Evolutionary conservation across 2,888 invertebrate genomes (phyloP).

Genomic region (Platypus cylindrus): DNA sequence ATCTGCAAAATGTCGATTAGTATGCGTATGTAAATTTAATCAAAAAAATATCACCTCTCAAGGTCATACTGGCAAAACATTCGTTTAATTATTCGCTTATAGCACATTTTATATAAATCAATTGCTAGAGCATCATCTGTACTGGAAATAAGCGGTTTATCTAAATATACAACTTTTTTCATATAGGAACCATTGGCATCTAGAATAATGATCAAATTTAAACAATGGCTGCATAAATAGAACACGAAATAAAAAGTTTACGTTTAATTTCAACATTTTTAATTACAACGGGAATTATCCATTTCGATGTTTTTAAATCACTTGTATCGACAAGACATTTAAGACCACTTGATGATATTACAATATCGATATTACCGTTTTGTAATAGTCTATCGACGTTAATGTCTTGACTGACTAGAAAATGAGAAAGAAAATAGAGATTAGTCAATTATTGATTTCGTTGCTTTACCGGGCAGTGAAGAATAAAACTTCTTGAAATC

Average conservation of each 20-base stretch:
- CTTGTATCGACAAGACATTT: slow-evolving; percentile 27
- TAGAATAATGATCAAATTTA: slow-evolving; percentile 4
- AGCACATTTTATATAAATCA: too few species aligned
- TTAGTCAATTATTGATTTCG: neutral
- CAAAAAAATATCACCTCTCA: too few species aligned
- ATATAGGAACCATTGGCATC: slow-evolving; percentile 2
- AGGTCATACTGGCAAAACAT: slow-evolving; percentile 27
- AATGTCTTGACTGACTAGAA: slow-evolving; percentile 26
- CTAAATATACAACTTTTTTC: slow-evolving; percentile 27
- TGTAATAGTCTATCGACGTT: slow-evolving; percentile 22
- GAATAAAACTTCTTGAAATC: slow-evolving; percentile 10
- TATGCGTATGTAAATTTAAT: too few species aligned
- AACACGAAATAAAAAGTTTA: slow-evolving; percentile 1
- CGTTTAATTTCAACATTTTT: slow-evolving; percentile 18
- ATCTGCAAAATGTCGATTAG: too few species aligned
- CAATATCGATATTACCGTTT: slow-evolving; percentile 23
- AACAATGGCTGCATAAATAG: slow-evolving; percentile 1
- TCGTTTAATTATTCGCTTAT: slow-evolving; percentile 23
- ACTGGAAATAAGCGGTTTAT: slow-evolving; percentile 23
- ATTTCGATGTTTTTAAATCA: slow-evolving; percentile 20
- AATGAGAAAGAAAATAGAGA: slow-evolving; percentile 5
- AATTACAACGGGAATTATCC: slow-evolving; percentile 28
- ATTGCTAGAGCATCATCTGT: slow-evolving; percentile 22
- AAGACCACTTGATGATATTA: slow-evolving; percentile 26
- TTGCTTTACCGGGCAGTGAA: slow-evolving; percentile 15